These are phyloP conservation scores for Peromyscus attwateri DNA, from an alignment of 2,797 vertebrate species.

Conservation along the genomic window DNA sequence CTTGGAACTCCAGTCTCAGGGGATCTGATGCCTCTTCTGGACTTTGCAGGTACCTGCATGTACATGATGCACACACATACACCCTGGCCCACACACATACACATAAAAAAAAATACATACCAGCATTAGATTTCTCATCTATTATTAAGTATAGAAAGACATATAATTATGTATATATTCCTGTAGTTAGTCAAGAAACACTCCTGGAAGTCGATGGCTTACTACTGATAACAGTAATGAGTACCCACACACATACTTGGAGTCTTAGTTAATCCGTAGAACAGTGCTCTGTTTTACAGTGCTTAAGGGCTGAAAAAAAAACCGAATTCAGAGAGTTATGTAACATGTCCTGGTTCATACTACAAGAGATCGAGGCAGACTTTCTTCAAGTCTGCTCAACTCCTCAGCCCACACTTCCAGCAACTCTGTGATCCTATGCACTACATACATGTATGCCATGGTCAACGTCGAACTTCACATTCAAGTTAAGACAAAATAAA, in stretches of 20 bases:
- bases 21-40: background rate
- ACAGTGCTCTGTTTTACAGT: background rate
- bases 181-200: slow-evolving; percentile 2
- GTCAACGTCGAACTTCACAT: slow-evolving; percentile 4
- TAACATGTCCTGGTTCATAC: background rate
- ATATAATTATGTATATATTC: background rate
- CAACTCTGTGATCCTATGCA: background rate
- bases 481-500: background rate
- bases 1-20: background rate
- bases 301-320: background rate
- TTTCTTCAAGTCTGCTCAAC: background rate
- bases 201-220: background rate
- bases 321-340: background rate
- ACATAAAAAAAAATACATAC: background rate
- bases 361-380: background rate
- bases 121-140: background rate
- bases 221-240: background rate
- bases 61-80: background rate
- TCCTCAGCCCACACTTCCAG: background rate
- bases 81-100: background rate
- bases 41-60: background rate
- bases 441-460: background rate
- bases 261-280: slow-evolving; percentile 49
- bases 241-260: background rate
- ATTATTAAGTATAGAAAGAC: background rate